These are phyloP conservation scores for Amphiduros pacificus DNA, from an alignment of 2,888 invertebrate species.

Conservation along the genomic window DNA sequence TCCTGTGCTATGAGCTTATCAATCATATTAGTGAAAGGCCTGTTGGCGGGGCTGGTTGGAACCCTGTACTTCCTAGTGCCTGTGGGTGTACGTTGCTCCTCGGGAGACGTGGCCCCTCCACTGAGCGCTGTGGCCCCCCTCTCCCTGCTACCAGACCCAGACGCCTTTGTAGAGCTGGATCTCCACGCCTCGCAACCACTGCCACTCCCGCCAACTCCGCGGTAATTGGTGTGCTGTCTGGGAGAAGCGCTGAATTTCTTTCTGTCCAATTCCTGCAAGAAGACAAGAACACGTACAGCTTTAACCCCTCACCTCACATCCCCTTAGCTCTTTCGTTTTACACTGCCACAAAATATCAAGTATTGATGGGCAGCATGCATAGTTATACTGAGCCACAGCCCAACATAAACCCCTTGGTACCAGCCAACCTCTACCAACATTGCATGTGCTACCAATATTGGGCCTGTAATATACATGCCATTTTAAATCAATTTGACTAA, in stretches of 20 bases:
- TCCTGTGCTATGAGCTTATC: neutral
- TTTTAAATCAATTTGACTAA: conserved; percentile 1
- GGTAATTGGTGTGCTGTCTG: neutral
- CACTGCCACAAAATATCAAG: too few relatives aligned
- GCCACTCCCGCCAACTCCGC: neutral
- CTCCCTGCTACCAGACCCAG: neutral
- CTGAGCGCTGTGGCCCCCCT: neutral
- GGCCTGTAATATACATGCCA: conserved; percentile 1
- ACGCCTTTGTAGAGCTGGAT: neutral
- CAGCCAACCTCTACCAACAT: too few relatives aligned
- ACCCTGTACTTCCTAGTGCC: too few relatives aligned
- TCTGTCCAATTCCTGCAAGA: conserved; percentile 1
- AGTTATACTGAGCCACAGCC: neutral
- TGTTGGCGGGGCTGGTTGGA: neutral
- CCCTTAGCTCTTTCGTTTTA: too few relatives aligned
- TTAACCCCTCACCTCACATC: too few relatives aligned
- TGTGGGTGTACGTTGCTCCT: too few relatives aligned
- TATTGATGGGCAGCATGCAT: too few relatives aligned
- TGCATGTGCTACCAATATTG: too few relatives aligned
- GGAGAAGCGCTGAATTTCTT: neutral
- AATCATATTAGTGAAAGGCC: conserved; percentile 1
- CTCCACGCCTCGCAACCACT: neutral
- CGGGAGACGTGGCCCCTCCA: too few relatives aligned
- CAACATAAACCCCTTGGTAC: neutral
- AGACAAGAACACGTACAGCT: too few relatives aligned